These are phyloP conservation scores for Genyomyrus donnyi DNA, from an alignment of 2,113 vertebrate species.

Conservation along the genomic window DNA sequence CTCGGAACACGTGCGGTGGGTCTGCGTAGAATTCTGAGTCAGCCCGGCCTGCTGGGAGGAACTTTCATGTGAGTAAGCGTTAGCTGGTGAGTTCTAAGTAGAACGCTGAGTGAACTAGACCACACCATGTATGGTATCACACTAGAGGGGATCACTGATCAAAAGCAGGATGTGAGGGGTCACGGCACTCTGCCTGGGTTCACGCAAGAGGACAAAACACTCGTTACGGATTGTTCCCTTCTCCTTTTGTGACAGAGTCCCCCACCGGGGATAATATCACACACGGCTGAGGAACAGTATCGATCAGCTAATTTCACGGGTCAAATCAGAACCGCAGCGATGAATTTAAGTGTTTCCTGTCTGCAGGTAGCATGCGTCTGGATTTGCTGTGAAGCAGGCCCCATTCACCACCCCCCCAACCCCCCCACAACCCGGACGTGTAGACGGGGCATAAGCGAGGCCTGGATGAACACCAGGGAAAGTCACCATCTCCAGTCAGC, in stretches of 20 bases:
- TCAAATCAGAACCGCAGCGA: background rate
- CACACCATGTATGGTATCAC: background rate
- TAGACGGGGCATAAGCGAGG: background rate
- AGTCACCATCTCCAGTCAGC: background rate
- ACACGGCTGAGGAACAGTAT: background rate
- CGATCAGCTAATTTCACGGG: background rate
- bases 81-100: background rate
- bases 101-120: background rate
- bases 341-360: background rate
- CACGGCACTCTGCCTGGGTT: background rate
- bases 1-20: background rate
- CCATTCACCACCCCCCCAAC: background rate
- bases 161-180: background rate
- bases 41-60: background rate
- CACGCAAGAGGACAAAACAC: background rate
- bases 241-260: background rate
- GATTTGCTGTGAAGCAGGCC: background rate
- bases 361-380: background rate
- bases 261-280: background rate
- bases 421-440: too few species aligned
- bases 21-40: background rate
- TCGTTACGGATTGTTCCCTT: background rate
- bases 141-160: background rate
- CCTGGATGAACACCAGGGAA: background rate
- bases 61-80: background rate